Base-by-base conservation (phyloP, 2,113 vertebrate species). In the Blennius ocellaris region DNA sequence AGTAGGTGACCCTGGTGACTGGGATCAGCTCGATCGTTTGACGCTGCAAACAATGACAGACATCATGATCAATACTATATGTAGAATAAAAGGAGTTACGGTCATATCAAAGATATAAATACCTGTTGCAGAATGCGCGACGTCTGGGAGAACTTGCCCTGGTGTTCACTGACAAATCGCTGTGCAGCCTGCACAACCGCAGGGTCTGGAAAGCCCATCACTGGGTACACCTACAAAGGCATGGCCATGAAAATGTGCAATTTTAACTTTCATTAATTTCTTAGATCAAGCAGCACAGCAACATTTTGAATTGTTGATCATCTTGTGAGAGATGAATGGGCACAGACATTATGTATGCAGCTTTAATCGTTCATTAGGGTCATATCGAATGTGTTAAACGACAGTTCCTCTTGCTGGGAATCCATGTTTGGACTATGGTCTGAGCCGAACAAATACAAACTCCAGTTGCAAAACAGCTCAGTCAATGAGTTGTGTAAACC, bases 121-220 rank as follows among this genome's bases (percentile, higher is more conserved):
- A 95, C 95, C 94, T 96, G 94, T 58, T 94, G 94, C 7, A 95
- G 80, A 71, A 96, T 88, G 14, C 91, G 92, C 43, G 87, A 82
- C 0, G 87, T 84, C 45, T 89, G 84, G 14, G 83, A 83, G 81
- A 78, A 93, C 38, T 86, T 92, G 11, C 43, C 50, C 70, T 89
- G 93, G 73, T 96, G 95, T 49, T 95, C 92, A 55, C 17, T 85
- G 56, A 95, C 70, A 15, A 94, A 76, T 14, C 89, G 91, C 43
- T 94, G 87, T 7, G 94, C 86, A 8, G 92, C 90, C 38, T 87
- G 63, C 38, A 86, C 85, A 58, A 95, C 79, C 5, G 61, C 9
- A 43, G 54, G 12, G 41, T 93, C 89, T 36, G 94, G 94, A 53
- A 95, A 96, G 40, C 89, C 87, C 38, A 87, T 60, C 43, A 94